Base-by-base conservation (phyloP, 2,797 vertebrate species). In the Hapalemur alaotrensis region DNA sequence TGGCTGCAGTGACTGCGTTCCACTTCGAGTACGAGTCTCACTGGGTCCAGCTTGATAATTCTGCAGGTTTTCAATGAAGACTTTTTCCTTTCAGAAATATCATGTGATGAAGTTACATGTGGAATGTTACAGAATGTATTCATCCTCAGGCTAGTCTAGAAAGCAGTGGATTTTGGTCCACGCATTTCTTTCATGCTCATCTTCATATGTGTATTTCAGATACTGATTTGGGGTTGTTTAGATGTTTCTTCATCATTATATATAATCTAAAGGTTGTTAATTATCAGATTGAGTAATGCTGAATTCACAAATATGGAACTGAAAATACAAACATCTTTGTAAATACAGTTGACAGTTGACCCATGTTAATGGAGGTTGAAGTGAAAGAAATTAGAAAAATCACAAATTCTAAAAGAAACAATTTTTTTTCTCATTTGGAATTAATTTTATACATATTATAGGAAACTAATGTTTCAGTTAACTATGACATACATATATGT, bases 241-340 rank as follows among this genome's bases (percentile, higher is more conserved):
- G 80, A 14, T 69, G 4, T 25, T 72, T 41, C 81, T 61, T 61
- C 25, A 50, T 89, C 63, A n/a, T 80, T 76, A 35, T 9, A 9
- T 50, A 41, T 28, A 28, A 85, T 38, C 69, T 89, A 38, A 14
- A 32, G 85, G 23, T 65, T 79, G 13, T 89, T 89, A 54, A 15
- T 85, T 38, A 54, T 50, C 59, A 65, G 70, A 43, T 12, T 23
- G 59, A 82, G 63, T 84, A 35, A 89, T 10, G 57, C 28, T 52
- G n/a, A 89, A 73, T 50, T 89, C 50, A 79, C 78, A 96, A 57
- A 89, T 22, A 32, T 2, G 50, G 85, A 46, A 28, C 38, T 52
- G 85, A 86, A 94, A 83, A 91, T 78, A 73, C 17, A 65, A 61
- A 65, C 83, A 63, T 67, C 92, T 97, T 79, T 70, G 46, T 91